Percentiles rank a stretch among this genome's conserved stretches.
These are phyloP conservation scores for Daubentonia madagascariensis DNA, from an alignment of 2,113 vertebrate species.

Conservation along the genomic window DNA sequence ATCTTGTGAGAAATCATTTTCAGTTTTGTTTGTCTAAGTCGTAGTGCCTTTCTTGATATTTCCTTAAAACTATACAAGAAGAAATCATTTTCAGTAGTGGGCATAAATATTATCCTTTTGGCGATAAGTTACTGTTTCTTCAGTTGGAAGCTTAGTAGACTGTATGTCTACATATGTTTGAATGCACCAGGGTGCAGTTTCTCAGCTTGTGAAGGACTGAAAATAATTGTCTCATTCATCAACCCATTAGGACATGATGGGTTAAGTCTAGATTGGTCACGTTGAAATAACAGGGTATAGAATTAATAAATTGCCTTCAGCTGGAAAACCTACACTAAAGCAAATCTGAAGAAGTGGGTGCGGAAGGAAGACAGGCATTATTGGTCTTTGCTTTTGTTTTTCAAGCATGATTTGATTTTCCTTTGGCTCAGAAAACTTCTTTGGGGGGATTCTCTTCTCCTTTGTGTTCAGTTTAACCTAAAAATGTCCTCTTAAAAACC, in stretches of 20 bases:
- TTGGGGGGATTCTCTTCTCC: slow-evolving; percentile 25
- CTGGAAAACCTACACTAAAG: background rate
- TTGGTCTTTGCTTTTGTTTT: slow-evolving; percentile 41
- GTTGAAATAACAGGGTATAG: background rate
- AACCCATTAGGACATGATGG: background rate
- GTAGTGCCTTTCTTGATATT: background rate
- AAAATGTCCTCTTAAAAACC: background rate
- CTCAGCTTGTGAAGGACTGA: background rate
- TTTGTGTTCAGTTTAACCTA: slow-evolving; percentile 9
- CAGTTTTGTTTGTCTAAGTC: background rate
- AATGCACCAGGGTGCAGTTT: background rate
- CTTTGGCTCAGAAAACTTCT: slow-evolving; percentile 32
- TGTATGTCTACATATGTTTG: background rate
- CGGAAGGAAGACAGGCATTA: background rate
- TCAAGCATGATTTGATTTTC: slow-evolving; percentile 46
- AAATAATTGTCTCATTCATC: background rate
- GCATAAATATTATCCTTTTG: background rate
- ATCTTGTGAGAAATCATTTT: background rate
- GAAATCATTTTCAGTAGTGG: background rate
- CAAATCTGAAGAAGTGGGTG: background rate
- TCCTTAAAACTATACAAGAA: slow-evolving; percentile 6
- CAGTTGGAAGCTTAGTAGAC: background rate
- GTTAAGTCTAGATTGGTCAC: background rate
- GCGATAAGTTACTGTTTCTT: background rate
- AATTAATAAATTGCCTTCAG: background rate